A percentile compares a stretch with the other conserved stretches of the same genome.
Evolutionary conservation across 2,113 vertebrate species (phyloP).

Genomic region (Actenoides lindsayi): DNA sequence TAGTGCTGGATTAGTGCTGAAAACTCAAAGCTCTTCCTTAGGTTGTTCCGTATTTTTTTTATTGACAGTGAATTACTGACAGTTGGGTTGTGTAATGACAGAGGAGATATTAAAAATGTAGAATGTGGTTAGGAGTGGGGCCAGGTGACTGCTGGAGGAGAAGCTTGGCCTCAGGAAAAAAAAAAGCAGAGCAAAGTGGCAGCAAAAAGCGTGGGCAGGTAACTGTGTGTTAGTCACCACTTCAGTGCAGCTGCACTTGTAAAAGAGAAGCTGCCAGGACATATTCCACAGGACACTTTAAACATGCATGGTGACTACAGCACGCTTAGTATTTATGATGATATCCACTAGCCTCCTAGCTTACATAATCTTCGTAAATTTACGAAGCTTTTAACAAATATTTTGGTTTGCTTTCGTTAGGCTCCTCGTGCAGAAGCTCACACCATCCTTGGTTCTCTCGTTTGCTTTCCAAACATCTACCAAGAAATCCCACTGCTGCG

Average conservation of each 20-base stretch:
- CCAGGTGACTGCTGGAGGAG: not conserved
- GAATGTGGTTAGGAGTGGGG: not conserved
- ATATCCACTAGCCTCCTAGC: accelerated
- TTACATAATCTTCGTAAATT: not conserved
- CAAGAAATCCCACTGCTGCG: constrained; percentile 83
- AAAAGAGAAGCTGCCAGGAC: not conserved
- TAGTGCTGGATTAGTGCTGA: not conserved
- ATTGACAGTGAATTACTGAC: not conserved
- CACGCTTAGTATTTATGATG: accelerated
- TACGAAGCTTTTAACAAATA: not conserved
- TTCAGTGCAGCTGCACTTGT: not conserved
- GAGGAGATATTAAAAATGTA: not conserved
- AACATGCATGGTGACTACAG: accelerated
- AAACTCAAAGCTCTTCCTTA: not conserved
- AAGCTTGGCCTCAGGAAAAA: not conserved
- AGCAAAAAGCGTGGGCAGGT: accelerated
- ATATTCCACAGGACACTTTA: not conserved
- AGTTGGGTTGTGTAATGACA: not conserved
- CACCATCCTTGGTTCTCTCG: constrained; percentile 92
- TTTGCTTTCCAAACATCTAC: constrained; percentile 95
- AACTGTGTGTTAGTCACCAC: not conserved
- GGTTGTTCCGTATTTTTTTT: not conserved
- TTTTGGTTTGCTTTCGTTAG: constrained; percentile 50
- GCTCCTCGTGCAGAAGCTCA: constrained; percentile 92
- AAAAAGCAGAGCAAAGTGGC: not conserved